These are phyloP conservation scores for Globia sparganii DNA, from an alignment of 2,888 invertebrate species.

Conservation along the genomic window DNA sequence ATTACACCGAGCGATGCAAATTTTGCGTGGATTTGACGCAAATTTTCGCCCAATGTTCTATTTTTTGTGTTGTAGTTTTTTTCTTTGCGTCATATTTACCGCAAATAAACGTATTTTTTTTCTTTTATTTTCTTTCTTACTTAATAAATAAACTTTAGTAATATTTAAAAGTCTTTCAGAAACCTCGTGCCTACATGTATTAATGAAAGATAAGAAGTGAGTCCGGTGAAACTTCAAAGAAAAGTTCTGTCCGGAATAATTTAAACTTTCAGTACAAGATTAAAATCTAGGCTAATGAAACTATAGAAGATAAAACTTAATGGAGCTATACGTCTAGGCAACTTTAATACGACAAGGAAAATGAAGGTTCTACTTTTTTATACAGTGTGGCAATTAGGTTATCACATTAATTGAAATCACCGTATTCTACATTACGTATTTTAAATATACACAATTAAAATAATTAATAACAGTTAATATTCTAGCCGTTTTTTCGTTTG, in stretches of 20 bases:
- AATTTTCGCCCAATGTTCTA: neutral
- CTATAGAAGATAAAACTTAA: slow-evolving; percentile 14
- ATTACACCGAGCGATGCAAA: neutral
- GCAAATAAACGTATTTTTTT: too few species aligned
- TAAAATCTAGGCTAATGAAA: slow-evolving; percentile 23
- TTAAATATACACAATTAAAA: too few species aligned
- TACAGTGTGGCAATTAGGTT: neutral
- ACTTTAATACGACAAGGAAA: neutral
- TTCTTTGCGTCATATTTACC: neutral
- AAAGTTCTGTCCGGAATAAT: slow-evolving; percentile 10
- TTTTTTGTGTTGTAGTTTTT: neutral
- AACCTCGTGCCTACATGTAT: too few species aligned
- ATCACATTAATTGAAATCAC: neutral
- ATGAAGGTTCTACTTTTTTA: neutral
- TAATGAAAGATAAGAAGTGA: neutral
- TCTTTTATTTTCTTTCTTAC: neutral
- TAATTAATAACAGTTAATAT: too few species aligned
- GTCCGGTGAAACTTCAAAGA: neutral
- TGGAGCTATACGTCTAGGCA: slow-evolving; percentile 12
- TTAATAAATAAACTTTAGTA: neutral
- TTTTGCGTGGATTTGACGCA: neutral
- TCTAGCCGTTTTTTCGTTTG: too few species aligned
- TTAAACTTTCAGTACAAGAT: slow-evolving; percentile 19
- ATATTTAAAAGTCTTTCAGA: neutral
- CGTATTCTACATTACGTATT: neutral